Evolutionary conservation across 1,140 invertebrate species (phyloP), one percentile per base, ranked within the genome.

Genomic region (Drosophila pruinosa): DNA sequence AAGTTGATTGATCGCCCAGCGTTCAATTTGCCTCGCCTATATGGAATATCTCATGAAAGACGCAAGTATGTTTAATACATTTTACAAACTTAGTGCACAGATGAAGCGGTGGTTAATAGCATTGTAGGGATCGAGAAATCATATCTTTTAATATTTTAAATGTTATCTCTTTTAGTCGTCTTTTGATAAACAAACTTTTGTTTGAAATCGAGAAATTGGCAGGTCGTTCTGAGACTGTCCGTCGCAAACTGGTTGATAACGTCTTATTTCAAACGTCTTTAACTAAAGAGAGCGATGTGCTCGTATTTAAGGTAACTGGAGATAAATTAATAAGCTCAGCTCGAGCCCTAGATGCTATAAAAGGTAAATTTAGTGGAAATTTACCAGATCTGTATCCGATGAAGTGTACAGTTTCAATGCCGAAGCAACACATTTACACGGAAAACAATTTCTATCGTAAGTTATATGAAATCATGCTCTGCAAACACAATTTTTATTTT

Each of bases 321-420:
- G 93, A 96, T 71, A 92, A 94, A 10, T 89, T 96, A 15, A 75
- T 97, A 15, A 93, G 94, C 15, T 94, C 95, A 6, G 91, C 91
- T n/a, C 92, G 92, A 43, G 93, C 94, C 8, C 74, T 97, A 28
- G 89, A 91, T 58, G 92, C 94, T 52, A 92, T 95, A 43, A 91
- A 92, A 34, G 82, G 91, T 15, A 90, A 92, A 72, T 89, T 89
- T 24, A 69, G 92, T 15, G 86, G 92, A 26, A 83, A 92, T 47
- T 77, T 97, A 17, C 96, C 96, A 12, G 92, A 95, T 90, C 91
- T 98, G 31, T 92, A 93, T 91, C 97, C 96, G 4, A 89, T 97
- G 14, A 93, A 94, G 78, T 92, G 93, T 48, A 94, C 94, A 2
- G 93, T 96, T 50, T 94, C 96, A 56, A 92, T 97, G 52, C 91